Conservation (phyloP, 1,140 invertebrate species). For the Cydia fagiglandana region DNA sequence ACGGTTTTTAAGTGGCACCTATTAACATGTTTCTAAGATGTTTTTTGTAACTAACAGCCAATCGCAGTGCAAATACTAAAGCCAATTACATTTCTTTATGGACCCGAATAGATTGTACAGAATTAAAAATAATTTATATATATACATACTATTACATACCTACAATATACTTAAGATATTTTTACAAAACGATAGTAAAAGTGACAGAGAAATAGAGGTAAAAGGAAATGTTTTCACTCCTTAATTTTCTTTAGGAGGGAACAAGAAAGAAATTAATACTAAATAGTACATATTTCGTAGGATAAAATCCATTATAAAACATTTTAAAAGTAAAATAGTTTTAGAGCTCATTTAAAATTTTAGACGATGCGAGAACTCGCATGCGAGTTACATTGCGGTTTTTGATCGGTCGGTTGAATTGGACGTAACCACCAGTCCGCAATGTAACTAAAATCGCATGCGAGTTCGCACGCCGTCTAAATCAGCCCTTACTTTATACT, state of each 20-base stretch:
- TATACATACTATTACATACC: too few species aligned
- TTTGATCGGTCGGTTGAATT: too few species aligned
- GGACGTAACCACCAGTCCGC: too few species aligned
- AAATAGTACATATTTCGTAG: background rate
- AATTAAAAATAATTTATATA: background rate
- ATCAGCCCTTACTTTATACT: too few species aligned
- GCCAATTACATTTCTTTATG: background rate
- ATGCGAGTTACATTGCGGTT: too few species aligned
- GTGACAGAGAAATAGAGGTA: background rate
- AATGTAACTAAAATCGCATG: too few species aligned
- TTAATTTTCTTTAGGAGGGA: background rate
- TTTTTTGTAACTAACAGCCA: conserved; percentile 13
- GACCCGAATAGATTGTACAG: conserved; percentile 6
- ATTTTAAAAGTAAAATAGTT: too few species aligned
- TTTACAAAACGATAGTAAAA: background rate
- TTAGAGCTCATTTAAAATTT: too few species aligned
- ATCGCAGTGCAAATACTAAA: conserved; percentile 25
- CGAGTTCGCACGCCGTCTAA: too few species aligned
- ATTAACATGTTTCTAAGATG: background rate
- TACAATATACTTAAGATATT: background rate
- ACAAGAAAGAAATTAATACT: background rate
- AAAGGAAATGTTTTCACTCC: background rate
- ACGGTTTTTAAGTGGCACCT: background rate
- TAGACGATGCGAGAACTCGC: too few species aligned
- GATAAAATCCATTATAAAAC: too few species aligned